phyloP scores from a whole-genome alignment of 2,888 invertebrate species.

The Norana najaformis region DNA sequence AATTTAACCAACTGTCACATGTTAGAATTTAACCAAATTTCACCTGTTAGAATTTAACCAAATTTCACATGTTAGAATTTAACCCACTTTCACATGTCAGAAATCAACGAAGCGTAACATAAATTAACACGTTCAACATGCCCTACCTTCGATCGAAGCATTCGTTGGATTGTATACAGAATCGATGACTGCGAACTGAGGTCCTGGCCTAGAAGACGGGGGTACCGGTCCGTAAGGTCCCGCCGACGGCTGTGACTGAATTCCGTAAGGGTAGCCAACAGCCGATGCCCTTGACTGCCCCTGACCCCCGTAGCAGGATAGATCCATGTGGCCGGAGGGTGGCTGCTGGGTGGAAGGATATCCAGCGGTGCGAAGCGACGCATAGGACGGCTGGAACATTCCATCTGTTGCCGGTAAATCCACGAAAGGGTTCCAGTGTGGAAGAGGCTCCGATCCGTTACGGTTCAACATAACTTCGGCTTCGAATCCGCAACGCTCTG shows the following conservation, averaged over 20 bases:
- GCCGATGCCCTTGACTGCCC: neutral
- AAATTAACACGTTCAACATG: too few relatives aligned
- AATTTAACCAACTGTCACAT: too few relatives aligned
- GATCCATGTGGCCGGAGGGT: neutral
- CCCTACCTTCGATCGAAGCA: neutral
- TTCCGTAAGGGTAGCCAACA: slow-evolving; percentile 5
- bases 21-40: too few relatives aligned
- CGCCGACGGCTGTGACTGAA: neutral
- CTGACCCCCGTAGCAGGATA: neutral
- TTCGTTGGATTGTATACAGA: neutral
- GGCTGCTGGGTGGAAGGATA: neutral
- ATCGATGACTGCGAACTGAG: neutral
- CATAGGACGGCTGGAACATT: neutral
- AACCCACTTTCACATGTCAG: too few relatives aligned
- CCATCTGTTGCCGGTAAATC: neutral
- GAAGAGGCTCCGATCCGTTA: neutral
- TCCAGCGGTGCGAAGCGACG: neutral
- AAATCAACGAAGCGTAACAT: too few relatives aligned
- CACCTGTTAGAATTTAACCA: too few relatives aligned
- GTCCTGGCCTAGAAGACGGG: neutral
- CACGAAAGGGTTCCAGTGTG: slow-evolving; percentile 20
- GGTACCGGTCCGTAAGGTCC: neutral
- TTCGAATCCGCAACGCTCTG: too few relatives aligned
- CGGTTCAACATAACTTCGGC: neutral
- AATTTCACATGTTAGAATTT: too few relatives aligned